Base-by-base conservation (phyloP, 2,797 vertebrate genomes). In the Epinephelus malabaricus region DNA sequence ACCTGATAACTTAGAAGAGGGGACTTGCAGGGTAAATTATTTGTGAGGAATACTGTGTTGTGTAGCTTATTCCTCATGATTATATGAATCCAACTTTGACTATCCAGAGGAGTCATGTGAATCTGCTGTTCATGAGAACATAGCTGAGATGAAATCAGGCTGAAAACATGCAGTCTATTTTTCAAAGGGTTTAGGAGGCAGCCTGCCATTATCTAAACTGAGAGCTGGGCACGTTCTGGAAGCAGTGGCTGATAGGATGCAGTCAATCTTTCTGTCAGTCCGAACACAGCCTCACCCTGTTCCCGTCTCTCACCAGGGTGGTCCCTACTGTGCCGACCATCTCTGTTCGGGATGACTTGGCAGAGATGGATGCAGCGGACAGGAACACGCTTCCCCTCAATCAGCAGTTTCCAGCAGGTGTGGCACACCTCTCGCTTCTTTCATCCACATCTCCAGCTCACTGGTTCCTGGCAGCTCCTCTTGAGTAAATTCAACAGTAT, bases 321-420 rank as follows among this genome's bases (percentile, higher is more conserved):
- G 90, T 94, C 92, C 78, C 53, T 67, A n/a, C 76, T 27, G 19
- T 13, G 49, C 63, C 2, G 17, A 69, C 81, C 66, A 65, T 85
- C 87, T 78, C 83, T 11, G 60, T 46, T 82, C 30, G 14, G 71
- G 74, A 81, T 34, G 40, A 68, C 69, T 91, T 91, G 90, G 92
- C 91, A 74, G 74, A 76, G 73, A 73, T 81, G 51, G 25, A 47
- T 0, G 4, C 56, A 56, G 54, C 47, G 62, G 86, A 88, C 84
- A 89, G 90, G 85, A 93, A 91, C 78, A 67, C 18, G 14, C 73
- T 89, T 90, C 84, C 78, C 61, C 71, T 92, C 77, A 66, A 81
- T 94, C 93, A 92, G 92, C 91, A 91, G 74, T 91, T 95, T 92
- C 87, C 84, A 91, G 89, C 89, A 92, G 91, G 92, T 95, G 90